Conservation (phyloP, 2,113 vertebrate genomes). For the Noctilio leporinus region DNA sequence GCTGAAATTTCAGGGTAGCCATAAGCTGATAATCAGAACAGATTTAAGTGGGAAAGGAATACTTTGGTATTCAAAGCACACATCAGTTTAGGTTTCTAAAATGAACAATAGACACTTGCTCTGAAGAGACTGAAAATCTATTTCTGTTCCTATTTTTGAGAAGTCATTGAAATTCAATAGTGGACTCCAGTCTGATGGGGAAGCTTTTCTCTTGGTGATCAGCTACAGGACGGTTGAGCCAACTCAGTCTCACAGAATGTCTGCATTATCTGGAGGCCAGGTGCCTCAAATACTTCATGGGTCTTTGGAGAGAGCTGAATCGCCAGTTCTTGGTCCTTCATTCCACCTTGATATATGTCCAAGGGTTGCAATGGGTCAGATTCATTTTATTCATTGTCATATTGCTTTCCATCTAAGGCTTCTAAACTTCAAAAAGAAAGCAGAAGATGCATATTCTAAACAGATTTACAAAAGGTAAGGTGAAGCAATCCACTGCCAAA, state of each 20-base stretch:
- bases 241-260: background rate
- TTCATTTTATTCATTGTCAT: background rate
- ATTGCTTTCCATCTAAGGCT: background rate
- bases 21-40: background rate
- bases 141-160: background rate
- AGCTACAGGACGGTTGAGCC: background rate
- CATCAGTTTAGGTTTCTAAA: background rate
- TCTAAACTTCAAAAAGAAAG: background rate
- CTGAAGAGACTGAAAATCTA: background rate
- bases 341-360: background rate
- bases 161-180: background rate
- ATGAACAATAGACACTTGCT: background rate
- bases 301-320: background rate
- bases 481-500: background rate
- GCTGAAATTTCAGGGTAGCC: background rate
- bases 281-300: background rate
- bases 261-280: background rate
- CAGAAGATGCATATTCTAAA: background rate
- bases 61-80: background rate
- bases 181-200: background rate
- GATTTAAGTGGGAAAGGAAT: background rate
- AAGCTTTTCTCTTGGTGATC: background rate
- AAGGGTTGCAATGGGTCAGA: background rate
- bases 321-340: background rate
- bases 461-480: background rate